phyloP scores from a whole-genome alignment of 1,140 invertebrate genomes.

The Pinna nobilis region DNA sequence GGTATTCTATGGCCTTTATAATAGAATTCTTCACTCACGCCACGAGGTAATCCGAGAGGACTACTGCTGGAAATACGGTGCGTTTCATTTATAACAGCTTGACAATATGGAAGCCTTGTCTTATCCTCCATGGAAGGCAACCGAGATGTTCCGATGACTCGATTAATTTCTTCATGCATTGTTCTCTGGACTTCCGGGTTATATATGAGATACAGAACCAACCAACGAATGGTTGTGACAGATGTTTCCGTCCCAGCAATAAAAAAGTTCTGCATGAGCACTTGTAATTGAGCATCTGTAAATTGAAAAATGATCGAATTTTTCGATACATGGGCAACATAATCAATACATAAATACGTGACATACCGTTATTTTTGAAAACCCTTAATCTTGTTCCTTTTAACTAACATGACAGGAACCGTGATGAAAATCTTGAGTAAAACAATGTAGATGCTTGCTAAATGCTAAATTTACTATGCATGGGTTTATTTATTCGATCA shows the following conservation, averaged over 20 bases:
- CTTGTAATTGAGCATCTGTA: conserved; percentile 41
- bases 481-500: too few relatives aligned
- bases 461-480: too few relatives aligned
- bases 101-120: conserved; percentile 47
- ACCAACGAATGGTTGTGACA: conserved; percentile 89
- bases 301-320: not conserved
- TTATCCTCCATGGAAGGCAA: conserved; percentile 87
- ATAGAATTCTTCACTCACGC: conserved; percentile 48
- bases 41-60: conserved; percentile 67
- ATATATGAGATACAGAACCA: conserved; percentile 86
- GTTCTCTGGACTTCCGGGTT: conserved; percentile 84
- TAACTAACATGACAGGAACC: too few relatives aligned
- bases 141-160: conserved; percentile 84
- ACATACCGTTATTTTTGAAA: too few relatives aligned
- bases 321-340: too few relatives aligned
- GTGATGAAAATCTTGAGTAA: too few relatives aligned
- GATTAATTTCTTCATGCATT: conserved; percentile 89
- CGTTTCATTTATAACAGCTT: conserved; percentile 69
- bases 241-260: conserved; percentile 93
- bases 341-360: too few relatives aligned
- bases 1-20: conserved; percentile 65
- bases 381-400: too few relatives aligned
- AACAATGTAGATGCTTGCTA: too few relatives aligned
- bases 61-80: conserved; percentile 69
- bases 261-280: conserved; percentile 82